Evolutionary conservation across 2,113 vertebrate species (phyloP).

Genomic region (Lasiurus borealis): DNA sequence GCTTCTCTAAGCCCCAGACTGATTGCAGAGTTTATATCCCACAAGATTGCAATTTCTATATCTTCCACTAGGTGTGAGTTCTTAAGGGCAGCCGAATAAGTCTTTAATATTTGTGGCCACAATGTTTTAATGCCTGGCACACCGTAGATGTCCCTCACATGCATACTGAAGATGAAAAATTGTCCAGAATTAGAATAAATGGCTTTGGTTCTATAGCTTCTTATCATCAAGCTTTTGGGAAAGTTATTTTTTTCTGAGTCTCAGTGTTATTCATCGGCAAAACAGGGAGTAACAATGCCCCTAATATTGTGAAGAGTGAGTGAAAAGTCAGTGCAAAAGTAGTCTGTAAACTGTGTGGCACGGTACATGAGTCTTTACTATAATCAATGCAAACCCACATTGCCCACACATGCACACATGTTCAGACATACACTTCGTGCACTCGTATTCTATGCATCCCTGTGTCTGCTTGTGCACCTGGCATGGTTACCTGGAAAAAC

Average conservation of each 20-base stretch:
- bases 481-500: neutral
- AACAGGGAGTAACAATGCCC: neutral
- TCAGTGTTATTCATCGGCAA: slow-evolving; percentile 30
- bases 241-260: slow-evolving; percentile 14
- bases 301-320: neutral
- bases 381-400: neutral
- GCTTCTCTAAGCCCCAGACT: neutral
- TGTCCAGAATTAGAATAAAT: neutral
- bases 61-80: neutral
- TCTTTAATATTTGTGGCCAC: neutral
- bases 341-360: neutral
- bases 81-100: neutral
- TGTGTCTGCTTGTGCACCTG: neutral
- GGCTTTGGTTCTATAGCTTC: neutral
- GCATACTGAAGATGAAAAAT: neutral
- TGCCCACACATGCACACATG: neutral
- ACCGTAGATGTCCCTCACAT: neutral
- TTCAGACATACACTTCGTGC: neutral
- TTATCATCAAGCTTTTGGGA: neutral
- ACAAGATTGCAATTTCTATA: neutral
- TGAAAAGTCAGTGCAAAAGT: neutral
- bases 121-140: neutral
- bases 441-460: neutral
- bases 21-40: neutral
- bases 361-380: neutral